phyloP scores from a whole-genome alignment of 64 coral and sea anemone genomes.

The Astreopora myriophthalma region DNA sequence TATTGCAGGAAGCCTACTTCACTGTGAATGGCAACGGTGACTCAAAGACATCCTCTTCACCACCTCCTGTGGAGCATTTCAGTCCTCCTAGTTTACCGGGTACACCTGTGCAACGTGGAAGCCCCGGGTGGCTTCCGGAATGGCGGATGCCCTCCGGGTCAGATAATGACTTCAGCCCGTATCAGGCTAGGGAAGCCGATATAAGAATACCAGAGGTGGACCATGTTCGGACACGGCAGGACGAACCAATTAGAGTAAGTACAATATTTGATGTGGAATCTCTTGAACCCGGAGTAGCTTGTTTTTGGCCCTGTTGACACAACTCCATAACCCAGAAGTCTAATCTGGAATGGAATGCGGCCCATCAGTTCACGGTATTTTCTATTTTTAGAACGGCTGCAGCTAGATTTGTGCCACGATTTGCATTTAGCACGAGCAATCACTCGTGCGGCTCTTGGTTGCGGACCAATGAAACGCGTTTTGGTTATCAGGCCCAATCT shows the following conservation, averaged over 20 bases:
- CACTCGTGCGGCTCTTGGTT: no score
- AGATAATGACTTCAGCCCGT: constrained; percentile 40
- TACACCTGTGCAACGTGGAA: not conserved
- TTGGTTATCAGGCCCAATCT: no score
- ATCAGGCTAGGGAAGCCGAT: constrained; percentile 9
- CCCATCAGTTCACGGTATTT: no score
- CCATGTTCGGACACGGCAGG: not conserved
- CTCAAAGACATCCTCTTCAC: not conserved
- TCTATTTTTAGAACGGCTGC: no score
- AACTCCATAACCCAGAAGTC: no score
- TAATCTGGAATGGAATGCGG: no score
- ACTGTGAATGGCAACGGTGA: not conserved
- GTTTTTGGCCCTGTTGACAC: no score
- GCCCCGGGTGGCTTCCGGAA: not conserved
- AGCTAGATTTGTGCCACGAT: no score
- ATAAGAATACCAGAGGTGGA: constrained; percentile 54
- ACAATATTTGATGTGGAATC: not conserved
- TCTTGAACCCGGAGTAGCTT: no score
- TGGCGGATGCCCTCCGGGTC: not conserved
- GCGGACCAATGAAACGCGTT: no score
- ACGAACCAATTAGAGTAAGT: constrained; percentile 10
- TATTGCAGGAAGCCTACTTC: constrained; percentile 1
- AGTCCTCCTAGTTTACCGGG: constrained; percentile 28
- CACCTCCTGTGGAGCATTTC: not conserved
- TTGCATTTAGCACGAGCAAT: no score